Evolutionary conservation across 1,140 invertebrate species (phyloP).

Genomic region (Drosophila bifasciata): DNA sequence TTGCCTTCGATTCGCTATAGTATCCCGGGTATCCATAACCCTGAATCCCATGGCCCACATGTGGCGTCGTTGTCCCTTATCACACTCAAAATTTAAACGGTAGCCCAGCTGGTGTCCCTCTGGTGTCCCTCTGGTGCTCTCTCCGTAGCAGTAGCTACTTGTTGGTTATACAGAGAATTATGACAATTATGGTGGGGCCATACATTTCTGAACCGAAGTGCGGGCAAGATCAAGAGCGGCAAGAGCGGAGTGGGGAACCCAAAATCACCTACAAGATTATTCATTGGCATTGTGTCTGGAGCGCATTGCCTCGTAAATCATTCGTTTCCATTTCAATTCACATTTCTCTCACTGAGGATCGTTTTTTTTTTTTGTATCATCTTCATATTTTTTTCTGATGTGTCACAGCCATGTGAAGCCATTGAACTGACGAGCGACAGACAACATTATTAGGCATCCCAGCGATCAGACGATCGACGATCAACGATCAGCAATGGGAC

Average conservation of each 20-base stretch:
- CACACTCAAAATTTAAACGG: conserved; percentile 81
- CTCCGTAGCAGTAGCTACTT: conserved; percentile 57
- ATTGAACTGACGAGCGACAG: conserved; percentile 63
- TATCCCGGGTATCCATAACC: too few relatives aligned
- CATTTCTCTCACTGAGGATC: conserved; percentile 7
- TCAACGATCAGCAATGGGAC: conserved; percentile 37
- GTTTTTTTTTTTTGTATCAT: background rate
- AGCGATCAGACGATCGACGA: conserved; percentile 53
- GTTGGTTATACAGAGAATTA: conserved; percentile 73
- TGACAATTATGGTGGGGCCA: conserved; percentile 81
- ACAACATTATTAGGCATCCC: conserved; percentile 53
- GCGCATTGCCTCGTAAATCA: conserved; percentile 54
- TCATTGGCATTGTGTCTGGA: conserved; percentile 61
- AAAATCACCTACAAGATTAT: conserved; percentile 53
- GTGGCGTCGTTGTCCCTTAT: conserved; percentile 70
- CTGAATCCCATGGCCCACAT: conserved; percentile 64
- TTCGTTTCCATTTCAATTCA: conserved; percentile 23
- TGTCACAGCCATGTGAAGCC: conserved; percentile 61
- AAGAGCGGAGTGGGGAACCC: background rate
- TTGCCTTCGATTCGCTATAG: conserved; percentile 2
- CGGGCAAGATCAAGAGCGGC: conserved; percentile 73
- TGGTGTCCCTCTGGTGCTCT: conserved; percentile 23
- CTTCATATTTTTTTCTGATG: conserved; percentile 40
- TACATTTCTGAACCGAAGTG: conserved; percentile 58
- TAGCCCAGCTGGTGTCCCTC: conserved; percentile 71